Base-by-base conservation (phyloP, 1,140 invertebrate genomes). In the Temnothorax curvispinosus region DNA sequence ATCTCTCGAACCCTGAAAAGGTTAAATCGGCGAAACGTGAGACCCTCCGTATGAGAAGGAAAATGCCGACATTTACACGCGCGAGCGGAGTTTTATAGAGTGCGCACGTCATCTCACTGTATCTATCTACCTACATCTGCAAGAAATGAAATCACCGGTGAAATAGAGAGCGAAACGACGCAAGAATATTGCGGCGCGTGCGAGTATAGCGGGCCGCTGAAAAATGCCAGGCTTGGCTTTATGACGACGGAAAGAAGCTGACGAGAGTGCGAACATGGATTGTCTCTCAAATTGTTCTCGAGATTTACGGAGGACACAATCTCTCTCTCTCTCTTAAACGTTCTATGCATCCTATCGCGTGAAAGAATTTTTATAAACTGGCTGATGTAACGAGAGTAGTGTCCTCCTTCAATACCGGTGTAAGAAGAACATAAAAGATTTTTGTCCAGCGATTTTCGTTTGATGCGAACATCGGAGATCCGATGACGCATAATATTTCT, bases 81-180 rank as follows among this genome's bases (percentile, higher is more conserved):
- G 47, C 11, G 38, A 7, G 8, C 52, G 15, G 11, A 32, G 27
- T 71, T 81, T 81, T 52, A 58, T 56, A 21, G 54, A 32, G 18
- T 60, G n/a, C 64, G 38, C 65, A 27, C 6, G 21, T 58, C 65
- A 38, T 50, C 21, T 18, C 50, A 35, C 15, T 58, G 78, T 72
- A 72, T n/a, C 38, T 15, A 58, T 41, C 52, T 44, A 77, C 35
- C 35, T 47, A 72, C 67, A 18, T 72, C 18, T 38, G 67, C 52
- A 27, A 58, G 50, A 72, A 72, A 82, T 82, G 67, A 82, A 82
- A 82, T 72, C 35, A 82, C 78, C 38, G 52, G 1, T 18, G 21
- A 72, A 56, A 81, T 71, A 71, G 38, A 58, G 50, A 18, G 38
- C 52, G 27, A 58, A 74, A 74, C 58, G 21, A 82, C 52, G 27